Base-by-base conservation (phyloP, 1,140 invertebrate genomes). In the Sitophilus oryzae region DNA sequence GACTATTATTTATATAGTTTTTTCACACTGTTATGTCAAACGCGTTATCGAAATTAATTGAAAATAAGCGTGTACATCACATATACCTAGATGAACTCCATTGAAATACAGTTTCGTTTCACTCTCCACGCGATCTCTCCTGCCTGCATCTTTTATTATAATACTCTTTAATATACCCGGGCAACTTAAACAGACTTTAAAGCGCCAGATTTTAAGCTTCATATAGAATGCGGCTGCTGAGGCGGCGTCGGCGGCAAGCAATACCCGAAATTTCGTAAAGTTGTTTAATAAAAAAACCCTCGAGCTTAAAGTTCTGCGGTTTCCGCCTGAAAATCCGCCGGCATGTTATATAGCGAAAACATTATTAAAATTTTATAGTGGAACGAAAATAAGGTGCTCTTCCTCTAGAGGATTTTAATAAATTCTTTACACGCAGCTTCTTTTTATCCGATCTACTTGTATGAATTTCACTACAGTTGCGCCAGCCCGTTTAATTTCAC, bases 331-430 rank as follows among this genome's bases (percentile, higher is more conserved):
- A 30, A 52, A 52, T 52, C 40, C 41, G 21, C 25, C 15, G 19
- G 40, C 41, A 44, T 45, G 44, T 54, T 54, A 54, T 54, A 47
- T 54, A 54, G 52, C 42, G 34, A 54, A 54, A 54, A 54, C 43
- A 46, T 46, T 54, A 54, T 54, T 54, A 54, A 54, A 54, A 54
- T 54, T 54, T 54, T 54, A 54, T 45, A 54, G 52, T 38, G 42
- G 19, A 54, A 46, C 40, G 35, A 54, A 46, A 54, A 54, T 54
- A 54, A 47, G 52, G 52, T 54, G 52, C 43, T 44, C 50, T 44
- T 30, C 14, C 14, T 30, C 5, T 11, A 30, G 20, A 44, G 14
- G 25, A 46, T 54, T 54, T 54, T 54, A 54, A 54, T 54, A 54
- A 54, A 38, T 54, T 54, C 44, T 45, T 34, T 30, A 45, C 43